These are phyloP conservation scores for Microtus oregoni DNA, from an alignment of 2,113 vertebrate genomes.

Conservation along the genomic window DNA sequence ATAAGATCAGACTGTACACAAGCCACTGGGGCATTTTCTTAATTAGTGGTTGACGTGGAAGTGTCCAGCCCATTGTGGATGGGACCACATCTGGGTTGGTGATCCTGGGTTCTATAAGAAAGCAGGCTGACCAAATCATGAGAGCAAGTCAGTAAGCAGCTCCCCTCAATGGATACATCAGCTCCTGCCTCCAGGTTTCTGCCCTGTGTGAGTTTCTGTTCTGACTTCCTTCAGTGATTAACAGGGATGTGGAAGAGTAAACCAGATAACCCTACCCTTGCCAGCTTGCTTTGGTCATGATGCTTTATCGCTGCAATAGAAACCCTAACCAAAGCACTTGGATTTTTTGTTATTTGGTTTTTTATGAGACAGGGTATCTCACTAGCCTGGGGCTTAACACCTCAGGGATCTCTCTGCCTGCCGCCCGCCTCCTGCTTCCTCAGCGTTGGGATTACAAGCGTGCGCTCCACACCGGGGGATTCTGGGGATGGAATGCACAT, in stretches of 20 bases:
- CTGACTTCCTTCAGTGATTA: background rate
- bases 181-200: background rate
- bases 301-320: background rate
- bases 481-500: background rate
- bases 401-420: background rate
- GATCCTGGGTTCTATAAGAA: background rate
- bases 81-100: background rate
- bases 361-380: background rate
- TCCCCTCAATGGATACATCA: background rate
- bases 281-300: background rate
- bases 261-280: too few species aligned
- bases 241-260: background rate
- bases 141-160: background rate
- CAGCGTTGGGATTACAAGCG: background rate
- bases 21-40: background rate
- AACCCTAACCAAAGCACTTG: background rate
- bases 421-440: background rate
- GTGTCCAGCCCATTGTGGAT: background rate
- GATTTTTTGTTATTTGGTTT: background rate
- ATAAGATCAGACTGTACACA: background rate
- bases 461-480: too few species aligned
- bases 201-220: background rate
- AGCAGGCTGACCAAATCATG: background rate
- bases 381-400: background rate
- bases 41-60: background rate